Evolutionary conservation across 2,113 vertebrate genomes (phyloP).

Genomic region (Lates calcarifer): DNA sequence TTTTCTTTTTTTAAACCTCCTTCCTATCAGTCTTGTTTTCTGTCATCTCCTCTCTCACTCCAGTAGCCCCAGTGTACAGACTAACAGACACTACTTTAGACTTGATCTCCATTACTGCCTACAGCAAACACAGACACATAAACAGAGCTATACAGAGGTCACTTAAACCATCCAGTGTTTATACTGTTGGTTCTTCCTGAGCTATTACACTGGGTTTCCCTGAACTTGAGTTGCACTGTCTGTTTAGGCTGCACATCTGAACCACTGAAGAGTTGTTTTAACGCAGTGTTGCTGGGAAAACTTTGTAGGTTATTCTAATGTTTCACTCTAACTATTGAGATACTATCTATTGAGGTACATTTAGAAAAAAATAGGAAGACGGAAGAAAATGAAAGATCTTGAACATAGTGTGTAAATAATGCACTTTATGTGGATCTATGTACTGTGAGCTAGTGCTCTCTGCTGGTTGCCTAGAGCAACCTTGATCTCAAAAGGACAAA

Average conservation of each 20-base stretch:
- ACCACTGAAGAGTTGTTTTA: neutral
- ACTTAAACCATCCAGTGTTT: constrained; percentile 8
- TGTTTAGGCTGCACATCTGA: neutral
- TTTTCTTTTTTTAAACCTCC: constrained; percentile 6
- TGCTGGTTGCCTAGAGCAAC: constrained; percentile 23
- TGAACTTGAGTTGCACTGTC: neutral
- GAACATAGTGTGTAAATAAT: too few relatives aligned
- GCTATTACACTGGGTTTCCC: neutral
- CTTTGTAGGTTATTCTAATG: neutral
- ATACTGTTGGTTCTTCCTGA: neutral
- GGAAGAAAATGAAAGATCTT: neutral
- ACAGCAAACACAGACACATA: neutral
- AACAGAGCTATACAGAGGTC: neutral
- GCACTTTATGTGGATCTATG: neutral
- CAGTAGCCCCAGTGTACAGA: neutral
- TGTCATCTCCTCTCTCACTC: neutral
- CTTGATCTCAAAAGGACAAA: neutral
- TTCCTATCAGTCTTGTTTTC: neutral
- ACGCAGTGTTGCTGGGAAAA: neutral
- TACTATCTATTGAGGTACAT: too few relatives aligned
- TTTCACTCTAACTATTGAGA: neutral
- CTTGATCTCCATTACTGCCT: constrained; percentile 2
- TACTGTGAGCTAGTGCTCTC: constrained; percentile 13
- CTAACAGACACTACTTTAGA: constrained; percentile 28
- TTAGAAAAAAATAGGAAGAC: too few relatives aligned